A percentile compares a stretch with the other conserved stretches of the same genome.
phyloP scores from a whole-genome alignment of 2,113 vertebrate species.

The Kryptolebias marmoratus region DNA sequence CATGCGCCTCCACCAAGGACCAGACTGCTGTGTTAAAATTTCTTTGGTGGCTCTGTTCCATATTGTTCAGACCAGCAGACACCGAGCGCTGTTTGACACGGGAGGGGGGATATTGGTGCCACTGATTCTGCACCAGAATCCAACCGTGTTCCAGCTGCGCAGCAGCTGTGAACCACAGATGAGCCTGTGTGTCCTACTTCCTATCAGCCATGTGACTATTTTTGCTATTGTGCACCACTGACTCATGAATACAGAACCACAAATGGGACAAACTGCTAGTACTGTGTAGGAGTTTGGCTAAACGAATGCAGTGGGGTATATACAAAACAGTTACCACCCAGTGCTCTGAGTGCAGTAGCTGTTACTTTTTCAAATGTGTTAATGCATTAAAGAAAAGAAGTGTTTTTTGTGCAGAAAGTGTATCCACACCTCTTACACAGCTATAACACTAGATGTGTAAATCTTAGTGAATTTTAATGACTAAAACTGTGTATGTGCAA shows the following conservation, averaged over 20 bases:
- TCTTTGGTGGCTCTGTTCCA: neutral
- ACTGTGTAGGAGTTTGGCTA: neutral
- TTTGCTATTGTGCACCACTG: slow-evolving; percentile 3
- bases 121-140: slow-evolving; percentile 7
- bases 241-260: neutral
- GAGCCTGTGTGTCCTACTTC: slow-evolving; percentile 5
- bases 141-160: slow-evolving; percentile 31
- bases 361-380: neutral
- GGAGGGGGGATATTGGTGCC: neutral
- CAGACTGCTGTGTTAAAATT: neutral
- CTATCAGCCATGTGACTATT: neutral
- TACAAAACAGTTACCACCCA: neutral
- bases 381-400: neutral
- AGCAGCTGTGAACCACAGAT: slow-evolving; percentile 19
- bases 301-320: neutral
- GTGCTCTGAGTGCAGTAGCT: neutral
- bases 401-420: no score
- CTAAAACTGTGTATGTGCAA: no score
- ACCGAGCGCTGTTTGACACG: neutral
- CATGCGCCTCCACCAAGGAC: slow-evolving; percentile 5
- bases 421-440: neutral
- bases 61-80: neutral
- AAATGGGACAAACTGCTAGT: neutral
- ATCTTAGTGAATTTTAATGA: no score
- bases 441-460: no score